Conservation (phyloP, 1,140 invertebrate species). For the Drosophila arizonae region DNA sequence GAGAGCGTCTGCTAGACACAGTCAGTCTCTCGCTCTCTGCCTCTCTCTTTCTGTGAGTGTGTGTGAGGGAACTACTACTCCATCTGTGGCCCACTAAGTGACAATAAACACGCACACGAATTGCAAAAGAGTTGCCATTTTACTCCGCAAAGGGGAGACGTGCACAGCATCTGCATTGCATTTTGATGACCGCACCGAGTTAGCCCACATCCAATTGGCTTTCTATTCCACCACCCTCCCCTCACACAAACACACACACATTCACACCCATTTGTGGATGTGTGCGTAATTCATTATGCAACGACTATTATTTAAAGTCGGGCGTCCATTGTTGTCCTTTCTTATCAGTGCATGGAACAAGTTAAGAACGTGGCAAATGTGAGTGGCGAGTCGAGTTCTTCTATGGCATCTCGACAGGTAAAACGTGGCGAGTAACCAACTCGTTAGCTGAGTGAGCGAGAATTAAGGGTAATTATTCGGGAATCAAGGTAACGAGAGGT, state of each 20-base stretch:
- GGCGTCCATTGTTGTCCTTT: conserved; percentile 20
- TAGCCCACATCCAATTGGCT: conserved; percentile 45
- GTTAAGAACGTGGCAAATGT: not conserved
- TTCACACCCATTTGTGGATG: no score
- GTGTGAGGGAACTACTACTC: no score
- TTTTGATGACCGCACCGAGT: conserved; percentile 44
- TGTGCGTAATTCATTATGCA: conserved; percentile 22
- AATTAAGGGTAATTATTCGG: no score
- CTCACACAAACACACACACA: not conserved
- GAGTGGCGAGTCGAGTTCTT: not conserved
- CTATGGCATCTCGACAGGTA: no score
- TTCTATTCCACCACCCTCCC: conserved; percentile 5
- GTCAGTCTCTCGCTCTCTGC: not conserved
- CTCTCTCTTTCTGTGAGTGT: not conserved
- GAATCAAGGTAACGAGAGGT: no score
- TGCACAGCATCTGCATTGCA: conserved; percentile 46
- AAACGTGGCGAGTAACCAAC: not conserved
- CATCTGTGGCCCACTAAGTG: conserved; percentile 20
- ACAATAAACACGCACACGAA: conserved; percentile 52
- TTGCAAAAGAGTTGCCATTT: conserved; percentile 50
- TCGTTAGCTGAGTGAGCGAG: no score
- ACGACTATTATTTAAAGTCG: conserved; percentile 40
- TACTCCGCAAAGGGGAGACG: conserved; percentile 34
- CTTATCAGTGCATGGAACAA: conserved; percentile 21
- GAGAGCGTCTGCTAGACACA: conserved; percentile 30